A percentile compares a stretch with the other conserved stretches of the same genome.
Evolutionary conservation across 2,113 vertebrate species (phyloP).

Genomic region (Triplophysa siluroides): DNA sequence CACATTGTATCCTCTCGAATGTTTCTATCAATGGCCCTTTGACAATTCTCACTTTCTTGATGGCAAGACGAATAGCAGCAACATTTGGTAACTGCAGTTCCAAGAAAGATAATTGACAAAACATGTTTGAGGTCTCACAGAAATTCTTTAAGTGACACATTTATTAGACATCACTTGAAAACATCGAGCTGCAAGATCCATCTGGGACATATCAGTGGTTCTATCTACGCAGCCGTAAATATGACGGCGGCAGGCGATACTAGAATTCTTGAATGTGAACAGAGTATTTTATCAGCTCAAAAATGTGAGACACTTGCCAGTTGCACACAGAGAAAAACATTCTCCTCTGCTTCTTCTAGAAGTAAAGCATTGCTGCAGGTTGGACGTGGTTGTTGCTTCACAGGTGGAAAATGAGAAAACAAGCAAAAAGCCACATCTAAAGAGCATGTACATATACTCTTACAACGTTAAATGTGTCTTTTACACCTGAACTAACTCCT

Average conservation of each 20-base stretch:
- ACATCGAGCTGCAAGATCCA: neutral
- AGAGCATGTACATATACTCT: neutral
- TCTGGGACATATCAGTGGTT: conserved; percentile 30
- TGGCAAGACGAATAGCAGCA: conserved; percentile 36
- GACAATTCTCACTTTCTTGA: conserved; percentile 44
- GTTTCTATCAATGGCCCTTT: conserved; percentile 20
- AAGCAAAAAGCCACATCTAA: neutral
- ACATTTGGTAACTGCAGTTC: conserved; percentile 25
- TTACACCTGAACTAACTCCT: conserved; percentile 36
- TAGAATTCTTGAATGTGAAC: conserved; percentile 38
- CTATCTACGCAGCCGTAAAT: conserved; percentile 40
- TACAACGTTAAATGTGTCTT: neutral
- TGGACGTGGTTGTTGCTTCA: neutral
- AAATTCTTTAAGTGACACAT: conserved; percentile 38
- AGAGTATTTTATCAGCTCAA: conserved; percentile 46
- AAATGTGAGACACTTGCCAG: conserved; percentile 46
- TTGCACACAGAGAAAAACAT: conserved; percentile 40
- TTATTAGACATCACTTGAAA: conserved; percentile 28
- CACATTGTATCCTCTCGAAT: conserved; percentile 20
- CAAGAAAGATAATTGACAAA: conserved; percentile 47
- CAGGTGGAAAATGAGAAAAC: neutral
- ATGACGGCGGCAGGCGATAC: conserved; percentile 13
- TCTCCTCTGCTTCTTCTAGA: neutral
- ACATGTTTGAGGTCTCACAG: conserved; percentile 44
- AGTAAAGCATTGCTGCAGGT: conserved; percentile 35